Evolutionary conservation across 2,888 invertebrate species (phyloP), one percentile per base, ranked within the genome.

Genomic region (Lochmaea capreae): DNA sequence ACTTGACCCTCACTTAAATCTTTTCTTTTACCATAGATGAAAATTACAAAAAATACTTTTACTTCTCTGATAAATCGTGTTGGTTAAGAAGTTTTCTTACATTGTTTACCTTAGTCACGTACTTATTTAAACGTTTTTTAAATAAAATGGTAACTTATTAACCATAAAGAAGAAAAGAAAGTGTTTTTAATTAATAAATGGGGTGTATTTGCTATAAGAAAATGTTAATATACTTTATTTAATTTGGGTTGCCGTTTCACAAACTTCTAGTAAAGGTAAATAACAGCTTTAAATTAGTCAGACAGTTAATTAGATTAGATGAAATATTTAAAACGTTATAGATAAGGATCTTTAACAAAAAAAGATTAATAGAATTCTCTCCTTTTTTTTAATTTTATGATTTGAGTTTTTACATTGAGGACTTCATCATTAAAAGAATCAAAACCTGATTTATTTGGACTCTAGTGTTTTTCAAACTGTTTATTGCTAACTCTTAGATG

Each of bases 81-180:
- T 22, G 12, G 57, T 57, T 12, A 26, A 61, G 39, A 61, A 39
- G 39, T 26, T 61, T 33, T 61, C 61, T 61, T 61, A 61, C 33
- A 61, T 61, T 61, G 61, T 61, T 61, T 61, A 61, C 61, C 26
- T 61, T 12, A n/a, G 26, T 61, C 61, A 61, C 61, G 61, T 61
- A 61, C 61, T 39, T 22, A 61, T 61, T 59, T 59, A 26, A 26
- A 59, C 59, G 22, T 26, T 1, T 59, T 61, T 61, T 33, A 39
- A 22, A 61, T 61, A 61, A 61, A 57, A 26, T n/a, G 11, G 26
- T 26, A 9, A 39, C 18, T 22, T 61, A 61, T 26, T n/a, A 61
- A 26, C 61, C n/a, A 33, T 61, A 33, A 33, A 61, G 12, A 39
- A 39, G 61, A 61, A 61, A 61, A 33, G 61, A 61, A 61, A 61